Base-by-base conservation (phyloP, 1,140 invertebrate species). In the Heterodera carotae region DNA sequence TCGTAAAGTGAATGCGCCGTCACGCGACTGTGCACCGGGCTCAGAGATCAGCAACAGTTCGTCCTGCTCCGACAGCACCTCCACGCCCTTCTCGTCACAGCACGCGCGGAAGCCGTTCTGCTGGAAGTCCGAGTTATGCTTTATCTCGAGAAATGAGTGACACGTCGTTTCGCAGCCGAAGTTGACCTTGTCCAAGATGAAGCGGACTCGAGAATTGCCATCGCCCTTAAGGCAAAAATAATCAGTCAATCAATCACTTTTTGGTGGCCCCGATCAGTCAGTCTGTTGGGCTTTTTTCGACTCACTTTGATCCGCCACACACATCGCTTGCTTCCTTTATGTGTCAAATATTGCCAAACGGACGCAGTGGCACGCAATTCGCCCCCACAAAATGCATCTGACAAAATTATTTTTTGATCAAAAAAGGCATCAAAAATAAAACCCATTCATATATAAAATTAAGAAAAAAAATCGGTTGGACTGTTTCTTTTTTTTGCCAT, bases 41-140 rank as follows among this genome's bases (percentile, higher is more conserved):
- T 85, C 79, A 5, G 80, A 59, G 27, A 85, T 78, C 27, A 85
- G 74, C 22, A 85, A 31, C 31, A 87, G 43, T 59, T 85, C 84
- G 22, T 70, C 84, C 74, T 86, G 84, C 25, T 86, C 84, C 7
- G 86, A 88, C 18, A 86, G 56, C 18, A 82, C 79, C 70, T 88
- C 85, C 33, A 87, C 68, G 22, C 75, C 76, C 64, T 88, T 84
- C 39, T 86, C 81, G 29, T 86, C 80, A 53, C 84, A 86, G 84
- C 85, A 86, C 33, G 68, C 76, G 62, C 85, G 80, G 76, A 87
- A 88, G 5, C 85, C 85, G 69, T 84, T 87, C 73, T 87, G 85
- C 69, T 87, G 85, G 69, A 88, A 88, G 73, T 87, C 85, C 10
- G 85, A 84, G 39, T 87, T 88, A 60, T 84, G 80, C 72, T 87